A percentile compares a stretch with the other conserved stretches of the same genome.
These are phyloP conservation scores for Hypena proboscidalis DNA, from an alignment of 2,888 invertebrate species.

Conservation along the genomic window DNA sequence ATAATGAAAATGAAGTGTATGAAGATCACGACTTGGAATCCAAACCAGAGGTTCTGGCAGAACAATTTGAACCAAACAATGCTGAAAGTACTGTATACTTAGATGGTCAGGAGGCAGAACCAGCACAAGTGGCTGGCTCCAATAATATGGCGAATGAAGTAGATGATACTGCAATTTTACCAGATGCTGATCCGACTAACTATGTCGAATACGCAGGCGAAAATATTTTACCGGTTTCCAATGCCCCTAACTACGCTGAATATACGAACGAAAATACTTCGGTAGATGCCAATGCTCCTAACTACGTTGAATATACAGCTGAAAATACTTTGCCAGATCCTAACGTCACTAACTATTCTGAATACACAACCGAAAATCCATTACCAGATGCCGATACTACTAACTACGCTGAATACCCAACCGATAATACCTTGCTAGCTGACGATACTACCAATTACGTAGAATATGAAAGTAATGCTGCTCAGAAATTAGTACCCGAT, in stretches of 20 bases:
- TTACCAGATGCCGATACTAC: too few species aligned
- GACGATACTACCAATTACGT: conserved; percentile 9
- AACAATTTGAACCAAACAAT: conserved; percentile 16
- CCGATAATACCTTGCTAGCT: too few species aligned
- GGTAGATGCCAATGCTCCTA: too few species aligned
- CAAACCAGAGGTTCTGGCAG: conserved; percentile 1
- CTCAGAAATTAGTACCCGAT: conserved; percentile 43
- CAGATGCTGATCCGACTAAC: conserved; percentile 18
- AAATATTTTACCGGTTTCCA: too few species aligned
- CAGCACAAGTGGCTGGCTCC: conserved; percentile 28
- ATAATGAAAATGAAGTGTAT: neutral
- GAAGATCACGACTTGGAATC: neutral
- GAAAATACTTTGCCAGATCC: conserved; percentile 27
- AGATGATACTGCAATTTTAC: conserved; percentile 17
- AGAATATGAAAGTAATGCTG: conserved; percentile 43
- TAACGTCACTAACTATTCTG: conserved; percentile 10
- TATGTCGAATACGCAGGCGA: conserved; percentile 41
- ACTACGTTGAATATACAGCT: conserved; percentile 38
- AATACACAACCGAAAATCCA: too few species aligned
- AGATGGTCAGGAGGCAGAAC: conserved; percentile 31
- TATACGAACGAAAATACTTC: too few species aligned
- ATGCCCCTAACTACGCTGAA: too few species aligned
- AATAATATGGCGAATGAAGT: conserved; percentile 30
- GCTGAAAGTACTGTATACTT: conserved; percentile 28
- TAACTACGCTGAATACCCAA: too few species aligned